A percentile compares a stretch with the other conserved stretches of the same genome.
Conservation (phyloP, 2,113 vertebrate species). For the Varanus salvator region DNA sequence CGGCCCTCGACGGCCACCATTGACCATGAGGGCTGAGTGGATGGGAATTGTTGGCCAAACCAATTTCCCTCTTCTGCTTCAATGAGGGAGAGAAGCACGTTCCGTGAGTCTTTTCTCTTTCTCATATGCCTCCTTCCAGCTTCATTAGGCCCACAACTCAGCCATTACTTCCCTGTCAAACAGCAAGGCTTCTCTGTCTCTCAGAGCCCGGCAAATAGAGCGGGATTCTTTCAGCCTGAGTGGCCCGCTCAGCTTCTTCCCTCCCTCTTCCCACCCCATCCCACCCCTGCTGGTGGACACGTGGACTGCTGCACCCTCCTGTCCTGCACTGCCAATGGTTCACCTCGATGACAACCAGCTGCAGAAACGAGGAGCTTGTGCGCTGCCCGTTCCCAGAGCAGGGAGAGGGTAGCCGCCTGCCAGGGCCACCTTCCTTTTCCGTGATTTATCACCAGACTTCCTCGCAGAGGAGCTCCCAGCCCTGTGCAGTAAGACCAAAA, state of each 20-base stretch:
- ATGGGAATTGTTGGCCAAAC: not conserved
- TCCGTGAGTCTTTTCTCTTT: not conserved
- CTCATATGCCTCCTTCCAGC: not conserved
- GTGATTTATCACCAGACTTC: not conserved
- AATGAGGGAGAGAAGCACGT: not conserved
- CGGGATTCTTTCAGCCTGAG: not conserved
- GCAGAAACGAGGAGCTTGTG: not conserved
- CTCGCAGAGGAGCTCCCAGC: too few relatives aligned
- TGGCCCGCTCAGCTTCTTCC: not conserved
- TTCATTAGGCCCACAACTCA: not conserved
- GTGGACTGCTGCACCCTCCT: not conserved
- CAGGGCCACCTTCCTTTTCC: not conserved
- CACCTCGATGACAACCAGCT: conserved; percentile 39
- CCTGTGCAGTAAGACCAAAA: not conserved
- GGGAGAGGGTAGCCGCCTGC: not conserved
- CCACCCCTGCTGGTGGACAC: not conserved
- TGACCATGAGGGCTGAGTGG: too few relatives aligned
- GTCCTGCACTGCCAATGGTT: conserved; percentile 33
- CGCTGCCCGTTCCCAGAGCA: not conserved
- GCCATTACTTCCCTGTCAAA: not conserved
- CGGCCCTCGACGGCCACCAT: too few relatives aligned
- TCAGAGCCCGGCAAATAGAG: not conserved
- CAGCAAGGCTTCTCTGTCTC: not conserved
- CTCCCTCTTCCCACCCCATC: not conserved
- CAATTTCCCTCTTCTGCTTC: not conserved